Percentiles rank a stretch among this genome's conserved stretches.
phyloP scores from a whole-genome alignment of 2,113 vertebrate species.

The Ptilorrhoa leucosticta region DNA sequence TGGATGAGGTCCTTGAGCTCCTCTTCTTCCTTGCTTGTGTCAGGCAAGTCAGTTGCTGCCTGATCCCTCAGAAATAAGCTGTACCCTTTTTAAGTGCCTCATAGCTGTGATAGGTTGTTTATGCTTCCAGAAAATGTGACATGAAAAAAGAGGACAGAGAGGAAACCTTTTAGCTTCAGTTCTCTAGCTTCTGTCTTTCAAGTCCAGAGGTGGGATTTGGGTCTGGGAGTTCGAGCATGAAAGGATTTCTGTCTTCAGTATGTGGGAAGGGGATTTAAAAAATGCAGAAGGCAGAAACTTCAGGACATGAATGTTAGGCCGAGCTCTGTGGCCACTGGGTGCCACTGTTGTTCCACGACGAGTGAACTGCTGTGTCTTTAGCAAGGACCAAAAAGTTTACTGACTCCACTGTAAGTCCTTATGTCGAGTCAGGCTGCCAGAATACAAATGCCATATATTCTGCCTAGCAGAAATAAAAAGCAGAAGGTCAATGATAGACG shows the following conservation, averaged over 20 bases:
- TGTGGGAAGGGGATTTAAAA: background rate
- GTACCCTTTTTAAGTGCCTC: background rate
- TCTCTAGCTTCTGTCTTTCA: background rate
- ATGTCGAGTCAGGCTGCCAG: constrained; percentile 19
- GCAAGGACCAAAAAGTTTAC: constrained; percentile 26
- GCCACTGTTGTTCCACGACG: constrained; percentile 63
- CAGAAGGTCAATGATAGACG: constrained; percentile 51
- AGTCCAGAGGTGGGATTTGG: background rate
- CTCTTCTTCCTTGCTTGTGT: background rate
- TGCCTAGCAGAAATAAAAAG: constrained; percentile 40
- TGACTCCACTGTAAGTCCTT: background rate
- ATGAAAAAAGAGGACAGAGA: background rate
- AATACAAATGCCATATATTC: background rate
- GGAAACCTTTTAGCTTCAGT: background rate
- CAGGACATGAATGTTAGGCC: background rate
- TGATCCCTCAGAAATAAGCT: background rate
- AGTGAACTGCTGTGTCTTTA: background rate
- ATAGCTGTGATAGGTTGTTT: background rate
- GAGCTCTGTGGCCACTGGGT: constrained; percentile 58
- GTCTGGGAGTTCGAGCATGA: background rate
- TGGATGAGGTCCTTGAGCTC: background rate
- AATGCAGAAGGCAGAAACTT: background rate
- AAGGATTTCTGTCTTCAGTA: background rate
- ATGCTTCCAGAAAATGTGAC: background rate
- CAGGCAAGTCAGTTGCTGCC: background rate